Evolutionary conservation across 2,797 vertebrate species (phyloP).

Genomic region (Meriones psammophilus): DNA sequence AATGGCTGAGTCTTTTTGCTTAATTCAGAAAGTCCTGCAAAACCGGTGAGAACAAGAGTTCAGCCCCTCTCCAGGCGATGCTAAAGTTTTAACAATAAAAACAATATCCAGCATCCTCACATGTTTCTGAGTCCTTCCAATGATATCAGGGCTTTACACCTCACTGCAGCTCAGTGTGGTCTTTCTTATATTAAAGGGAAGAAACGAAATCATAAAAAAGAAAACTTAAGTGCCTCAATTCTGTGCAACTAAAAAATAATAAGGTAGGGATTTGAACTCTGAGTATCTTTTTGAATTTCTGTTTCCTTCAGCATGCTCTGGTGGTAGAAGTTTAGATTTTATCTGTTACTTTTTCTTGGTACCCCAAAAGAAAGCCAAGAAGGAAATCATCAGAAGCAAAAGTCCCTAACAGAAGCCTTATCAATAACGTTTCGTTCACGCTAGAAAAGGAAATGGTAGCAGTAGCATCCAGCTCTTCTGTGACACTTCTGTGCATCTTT

Average conservation of each 20-base stretch:
- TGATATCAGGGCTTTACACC: background rate
- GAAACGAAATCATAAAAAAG: slow-evolving; percentile 25
- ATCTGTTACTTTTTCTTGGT: slow-evolving; percentile 52
- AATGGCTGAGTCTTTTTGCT: slow-evolving; percentile 65
- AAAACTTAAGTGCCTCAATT: background rate
- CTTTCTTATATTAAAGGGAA: background rate
- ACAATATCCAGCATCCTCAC: background rate
- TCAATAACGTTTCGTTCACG: background rate
- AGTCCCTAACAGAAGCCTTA: background rate
- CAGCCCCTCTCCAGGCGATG: slow-evolving; percentile 68
- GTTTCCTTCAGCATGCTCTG: slow-evolving; percentile 10
- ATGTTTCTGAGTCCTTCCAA: background rate
- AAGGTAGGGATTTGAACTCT: background rate
- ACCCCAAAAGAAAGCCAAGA: slow-evolving; percentile 52
- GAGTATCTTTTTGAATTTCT: background rate
- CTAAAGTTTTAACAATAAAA: slow-evolving; percentile 71
- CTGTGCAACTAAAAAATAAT: background rate
- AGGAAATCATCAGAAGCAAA: background rate
- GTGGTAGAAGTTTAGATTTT: slow-evolving; percentile 60
- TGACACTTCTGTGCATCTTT: background rate
- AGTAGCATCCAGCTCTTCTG: background rate
- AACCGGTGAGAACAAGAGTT: slow-evolving; percentile 75
- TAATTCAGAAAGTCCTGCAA: slow-evolving; percentile 64
- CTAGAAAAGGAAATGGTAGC: background rate
- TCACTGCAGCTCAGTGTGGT: background rate